Conservation (phyloP, 2,888 invertebrate species). For the Amphimallon solstitiale region DNA sequence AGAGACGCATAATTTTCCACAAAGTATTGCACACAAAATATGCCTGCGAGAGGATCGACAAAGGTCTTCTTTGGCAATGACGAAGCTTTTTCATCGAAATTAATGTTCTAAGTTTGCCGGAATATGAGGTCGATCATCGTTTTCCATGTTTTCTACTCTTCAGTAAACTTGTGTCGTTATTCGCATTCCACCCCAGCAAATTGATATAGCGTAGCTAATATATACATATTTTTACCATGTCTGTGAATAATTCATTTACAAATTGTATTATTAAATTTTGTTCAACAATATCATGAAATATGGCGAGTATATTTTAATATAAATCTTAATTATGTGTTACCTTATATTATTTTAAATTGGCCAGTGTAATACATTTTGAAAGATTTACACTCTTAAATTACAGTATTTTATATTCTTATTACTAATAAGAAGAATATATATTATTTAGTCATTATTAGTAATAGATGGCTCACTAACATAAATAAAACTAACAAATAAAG, state of each 20-base stretch:
- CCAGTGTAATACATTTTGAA: too few species aligned
- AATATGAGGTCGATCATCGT: conserved; percentile 33
- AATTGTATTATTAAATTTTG: neutral
- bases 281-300: too few species aligned
- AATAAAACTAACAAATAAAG: too few species aligned
- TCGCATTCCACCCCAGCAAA: conserved; percentile 26
- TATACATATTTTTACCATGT: conserved; percentile 20
- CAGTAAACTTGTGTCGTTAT: conserved; percentile 20
- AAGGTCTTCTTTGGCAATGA: conserved; percentile 22
- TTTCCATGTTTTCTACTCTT: conserved; percentile 29
- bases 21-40: conserved; percentile 34
- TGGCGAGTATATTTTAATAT: too few species aligned
- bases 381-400: too few species aligned
- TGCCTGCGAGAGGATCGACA: conserved; percentile 13
- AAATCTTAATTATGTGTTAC: too few species aligned
- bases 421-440: too few species aligned
- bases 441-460: too few species aligned
- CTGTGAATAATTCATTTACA: conserved; percentile 13
- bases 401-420: too few species aligned
- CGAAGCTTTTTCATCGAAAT: conserved; percentile 33
- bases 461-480: too few species aligned
- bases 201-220: conserved; percentile 14
- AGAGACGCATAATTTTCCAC: conserved; percentile 25
- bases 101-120: conserved; percentile 33
- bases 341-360: too few species aligned